Base-by-base conservation (phyloP, 2,888 invertebrate species). In the Eupsilia transversa region DNA sequence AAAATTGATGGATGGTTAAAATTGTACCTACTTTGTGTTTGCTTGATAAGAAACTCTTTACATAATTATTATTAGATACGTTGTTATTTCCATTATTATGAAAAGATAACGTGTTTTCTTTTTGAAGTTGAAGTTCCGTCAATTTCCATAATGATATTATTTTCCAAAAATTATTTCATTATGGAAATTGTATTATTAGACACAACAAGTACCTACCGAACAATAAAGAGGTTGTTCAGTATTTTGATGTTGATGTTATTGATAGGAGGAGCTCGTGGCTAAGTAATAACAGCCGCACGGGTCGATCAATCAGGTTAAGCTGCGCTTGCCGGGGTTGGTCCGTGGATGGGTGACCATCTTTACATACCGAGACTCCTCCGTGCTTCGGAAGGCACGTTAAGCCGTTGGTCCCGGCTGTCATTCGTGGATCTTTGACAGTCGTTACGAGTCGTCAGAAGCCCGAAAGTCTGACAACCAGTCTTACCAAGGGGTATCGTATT, bases 1-100 rank as follows among this genome's bases (percentile, higher is more conserved):
- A 43, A 56, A 38, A 20, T 71, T 72, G 70, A 82, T 82, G 41
- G 67, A 61, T 79, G 43, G 61, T 56, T 59, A 17, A 43, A 43
- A 17, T 69, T 61, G 4, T 70, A 46, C 6, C 20, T 46, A 33
- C 23, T 41, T 41, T 68, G 38, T 71, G 63, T 60, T 60, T 52
- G 35, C 60, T 17, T 67, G 64, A 66, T 76, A 72, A 12, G 54
- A 56, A 52, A 76, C 68, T 60, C 65, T 71, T 64, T 63, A 57
- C 23, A 17, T 72, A 23, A 30, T n/a, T 17, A 30, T n/a, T n/a
- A 52, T 23, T 52, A 33, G 14, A 4, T 33, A 52, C 38, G 12
- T 54, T 38, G n/a, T 43, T 27, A 72, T 46, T 43, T 63, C 20
- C n/a, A 43, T 14, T 72, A 46, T 38, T 66, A 17, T 54, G 46